Percentiles rank a stretch among this genome's conserved stretches.
Conservation (phyloP, 2,797 vertebrate species). For the Rallus crepitans region DNA sequence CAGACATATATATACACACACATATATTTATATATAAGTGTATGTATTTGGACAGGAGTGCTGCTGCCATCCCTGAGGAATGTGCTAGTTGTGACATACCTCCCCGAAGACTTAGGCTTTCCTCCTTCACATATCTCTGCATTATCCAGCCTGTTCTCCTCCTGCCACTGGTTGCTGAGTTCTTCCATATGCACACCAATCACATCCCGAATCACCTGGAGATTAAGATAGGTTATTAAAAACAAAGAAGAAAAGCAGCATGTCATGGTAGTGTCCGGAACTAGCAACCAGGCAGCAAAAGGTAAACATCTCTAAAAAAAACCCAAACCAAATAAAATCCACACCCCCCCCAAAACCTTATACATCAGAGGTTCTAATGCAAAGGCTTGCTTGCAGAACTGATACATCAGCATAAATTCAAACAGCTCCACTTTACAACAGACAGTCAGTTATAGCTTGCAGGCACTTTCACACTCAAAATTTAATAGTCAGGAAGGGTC, state of each 20-base stretch:
- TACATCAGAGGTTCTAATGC: neutral
- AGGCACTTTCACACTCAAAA: neutral
- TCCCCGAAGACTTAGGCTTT: conserved; percentile 67
- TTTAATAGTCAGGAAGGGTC: neutral
- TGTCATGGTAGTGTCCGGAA: neutral
- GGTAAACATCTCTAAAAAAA: neutral
- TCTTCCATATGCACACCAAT: conserved; percentile 95
- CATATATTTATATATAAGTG: too few relatives aligned
- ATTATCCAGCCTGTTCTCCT: conserved; percentile 75
- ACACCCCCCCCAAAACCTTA: neutral
- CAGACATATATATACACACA: too few relatives aligned
- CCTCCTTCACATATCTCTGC: conserved; percentile 57
- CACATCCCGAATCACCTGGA: conserved; percentile 95
- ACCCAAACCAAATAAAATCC: neutral
- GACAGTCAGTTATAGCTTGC: neutral
- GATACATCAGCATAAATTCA: neutral
- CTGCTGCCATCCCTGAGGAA: neutral
- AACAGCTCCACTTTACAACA: neutral
- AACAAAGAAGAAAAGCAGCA: neutral
- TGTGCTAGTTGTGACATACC: conserved; percentile 17
- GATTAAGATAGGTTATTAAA: neutral
- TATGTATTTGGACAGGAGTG: neutral
- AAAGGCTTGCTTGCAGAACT: neutral
- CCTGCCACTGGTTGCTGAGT: conserved; percentile 88
- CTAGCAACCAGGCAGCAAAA: neutral